Evolutionary conservation across 2,797 vertebrate genomes (phyloP).

Genomic region (Sebastes diaconus): DNA sequence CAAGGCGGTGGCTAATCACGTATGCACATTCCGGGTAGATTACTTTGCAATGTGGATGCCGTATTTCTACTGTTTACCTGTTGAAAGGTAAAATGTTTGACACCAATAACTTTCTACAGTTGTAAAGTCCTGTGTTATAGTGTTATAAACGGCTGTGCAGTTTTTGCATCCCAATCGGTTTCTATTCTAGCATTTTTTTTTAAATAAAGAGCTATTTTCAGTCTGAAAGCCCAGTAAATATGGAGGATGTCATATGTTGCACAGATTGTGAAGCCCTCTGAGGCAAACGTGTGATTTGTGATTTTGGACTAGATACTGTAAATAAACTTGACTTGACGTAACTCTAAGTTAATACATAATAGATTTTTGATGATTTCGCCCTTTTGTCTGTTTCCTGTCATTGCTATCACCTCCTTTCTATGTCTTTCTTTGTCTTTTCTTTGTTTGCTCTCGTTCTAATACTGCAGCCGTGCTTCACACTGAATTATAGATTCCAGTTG

Average conservation of each 20-base stretch:
- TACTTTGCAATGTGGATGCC: not conserved
- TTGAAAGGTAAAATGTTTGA: not conserved
- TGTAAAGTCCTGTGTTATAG: not conserved
- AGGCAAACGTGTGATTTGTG: not conserved
- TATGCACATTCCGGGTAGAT: not conserved
- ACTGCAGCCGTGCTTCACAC: slow-evolving; percentile 38
- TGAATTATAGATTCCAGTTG: slow-evolving; percentile 64
- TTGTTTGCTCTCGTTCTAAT: slow-evolving; percentile 9
- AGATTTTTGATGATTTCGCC: not conserved
- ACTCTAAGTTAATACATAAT: not conserved
- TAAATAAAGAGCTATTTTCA: not conserved
- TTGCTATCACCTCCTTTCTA: not conserved
- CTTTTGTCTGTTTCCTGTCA: not conserved
- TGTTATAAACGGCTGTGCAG: not conserved
- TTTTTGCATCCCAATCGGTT: not conserved
- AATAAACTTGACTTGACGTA: not conserved
- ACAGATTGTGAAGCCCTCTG: not conserved
- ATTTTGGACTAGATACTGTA: not conserved
- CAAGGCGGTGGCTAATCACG: not conserved
- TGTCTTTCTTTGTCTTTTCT: slow-evolving; percentile 3
- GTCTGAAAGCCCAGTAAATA: not conserved
- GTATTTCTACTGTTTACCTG: not conserved
- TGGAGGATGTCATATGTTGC: not conserved
- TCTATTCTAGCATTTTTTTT: not conserved
- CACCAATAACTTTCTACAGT: not conserved